A percentile compares a stretch with the other conserved stretches of the same genome.
Conservation (phyloP, 1,140 invertebrate genomes). For the Rhizoglyphus robini region DNA sequence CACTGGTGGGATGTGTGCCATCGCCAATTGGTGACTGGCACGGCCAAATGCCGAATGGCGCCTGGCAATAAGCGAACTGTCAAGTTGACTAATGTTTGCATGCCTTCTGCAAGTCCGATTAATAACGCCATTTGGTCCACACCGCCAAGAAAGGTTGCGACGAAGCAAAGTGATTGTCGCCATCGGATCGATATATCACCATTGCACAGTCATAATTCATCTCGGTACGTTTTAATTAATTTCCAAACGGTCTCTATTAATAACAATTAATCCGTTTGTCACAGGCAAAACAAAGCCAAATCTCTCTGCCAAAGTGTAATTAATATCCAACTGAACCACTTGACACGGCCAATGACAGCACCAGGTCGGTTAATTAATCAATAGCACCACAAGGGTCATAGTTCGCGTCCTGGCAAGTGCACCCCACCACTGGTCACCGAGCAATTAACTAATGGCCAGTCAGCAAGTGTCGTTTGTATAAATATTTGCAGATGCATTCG, state of each 20-base stretch:
- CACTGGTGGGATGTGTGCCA: no score
- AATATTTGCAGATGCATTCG: conserved; percentile 10
- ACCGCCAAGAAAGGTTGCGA: background rate
- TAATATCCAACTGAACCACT: background rate
- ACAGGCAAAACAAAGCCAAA: background rate
- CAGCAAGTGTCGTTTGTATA: background rate
- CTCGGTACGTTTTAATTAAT: conserved; percentile 6
- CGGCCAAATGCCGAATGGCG: no score
- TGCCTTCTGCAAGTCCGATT: background rate
- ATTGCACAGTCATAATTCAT: conserved; percentile 2
- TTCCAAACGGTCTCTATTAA: conserved; percentile 4
- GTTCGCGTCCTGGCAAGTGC: background rate
- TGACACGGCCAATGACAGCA: background rate
- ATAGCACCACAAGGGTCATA: background rate
- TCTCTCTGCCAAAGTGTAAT: background rate
- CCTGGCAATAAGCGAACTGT: conserved; percentile 6
- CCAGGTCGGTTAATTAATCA: conserved; percentile 5
- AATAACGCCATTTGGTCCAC: background rate
- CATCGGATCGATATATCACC: background rate
- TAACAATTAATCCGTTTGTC: conserved; percentile 14
- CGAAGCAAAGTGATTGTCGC: background rate
- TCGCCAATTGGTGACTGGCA: no score
- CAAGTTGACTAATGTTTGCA: background rate
- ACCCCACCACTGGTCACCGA: background rate
- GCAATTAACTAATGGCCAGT: conserved; percentile 5